Percentiles rank a stretch among this genome's conserved stretches.
These are phyloP conservation scores for Phataginus tetradactyla DNA, from an alignment of 2,797 vertebrate species.

Conservation along the genomic window DNA sequence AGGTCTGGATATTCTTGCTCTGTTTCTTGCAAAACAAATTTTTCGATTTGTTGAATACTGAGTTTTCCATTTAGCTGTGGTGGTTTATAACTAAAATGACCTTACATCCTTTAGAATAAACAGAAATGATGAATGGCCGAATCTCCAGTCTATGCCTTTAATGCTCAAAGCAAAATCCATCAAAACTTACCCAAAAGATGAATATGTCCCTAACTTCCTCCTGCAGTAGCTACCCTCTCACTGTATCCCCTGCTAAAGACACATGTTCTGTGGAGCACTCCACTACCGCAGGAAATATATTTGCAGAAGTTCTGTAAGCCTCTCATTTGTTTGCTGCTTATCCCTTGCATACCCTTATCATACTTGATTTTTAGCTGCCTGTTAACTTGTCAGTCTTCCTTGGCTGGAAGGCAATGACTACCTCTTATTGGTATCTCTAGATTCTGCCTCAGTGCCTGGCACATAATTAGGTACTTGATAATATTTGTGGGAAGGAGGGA, in stretches of 20 bases:
- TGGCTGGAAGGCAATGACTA: not conserved
- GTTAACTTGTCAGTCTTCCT: not conserved
- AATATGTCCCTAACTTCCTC: not conserved
- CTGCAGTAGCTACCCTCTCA: not conserved
- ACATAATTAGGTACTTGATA: not conserved
- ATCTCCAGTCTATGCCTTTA: constrained; percentile 44
- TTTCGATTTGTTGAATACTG: constrained; percentile 45
- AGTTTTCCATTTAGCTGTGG: constrained; percentile 56
- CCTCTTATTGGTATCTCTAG: not conserved
- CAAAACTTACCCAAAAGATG: constrained; percentile 23
- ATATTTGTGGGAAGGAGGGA: constrained; percentile 18
- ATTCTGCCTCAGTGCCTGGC: not conserved
- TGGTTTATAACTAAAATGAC: constrained; percentile 60
- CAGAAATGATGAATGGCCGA: constrained; percentile 50
- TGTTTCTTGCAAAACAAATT: constrained; percentile 49
- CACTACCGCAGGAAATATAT: not conserved
- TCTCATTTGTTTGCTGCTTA: not conserved
- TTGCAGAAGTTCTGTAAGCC: not conserved
- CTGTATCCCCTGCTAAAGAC: not conserved
- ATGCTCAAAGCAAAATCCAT: constrained; percentile 35
- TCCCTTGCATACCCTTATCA: not conserved
- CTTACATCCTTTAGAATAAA: constrained; percentile 58
- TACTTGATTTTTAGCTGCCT: not conserved
- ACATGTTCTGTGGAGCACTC: not conserved
- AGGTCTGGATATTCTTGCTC: constrained; percentile 52